A percentile compares a stretch with the other conserved stretches of the same genome.
Evolutionary conservation across 2,888 invertebrate genomes (phyloP).

Genomic region (Polylopha cassiicola): DNA sequence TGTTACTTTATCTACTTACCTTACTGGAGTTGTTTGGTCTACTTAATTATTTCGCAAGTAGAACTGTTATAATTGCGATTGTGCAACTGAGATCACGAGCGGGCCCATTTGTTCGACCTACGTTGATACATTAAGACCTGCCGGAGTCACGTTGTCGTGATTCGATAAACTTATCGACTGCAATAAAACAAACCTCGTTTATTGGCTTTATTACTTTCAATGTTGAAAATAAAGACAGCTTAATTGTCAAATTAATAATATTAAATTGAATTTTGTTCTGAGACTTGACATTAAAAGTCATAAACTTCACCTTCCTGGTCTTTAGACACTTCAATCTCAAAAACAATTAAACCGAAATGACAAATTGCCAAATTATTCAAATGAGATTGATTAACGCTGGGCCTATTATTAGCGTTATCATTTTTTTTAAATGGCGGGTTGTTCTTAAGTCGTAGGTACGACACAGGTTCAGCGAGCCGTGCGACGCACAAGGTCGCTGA

Average conservation of each 20-base stretch:
- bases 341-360: too few relatives aligned
- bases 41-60: slow-evolving; percentile 24
- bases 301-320: too few relatives aligned
- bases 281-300: too few relatives aligned
- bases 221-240: not conserved
- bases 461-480: slow-evolving; percentile 45
- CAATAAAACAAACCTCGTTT: slow-evolving; percentile 5
- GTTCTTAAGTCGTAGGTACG: slow-evolving; percentile 31
- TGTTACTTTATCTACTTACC: slow-evolving; percentile 12
- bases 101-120: slow-evolving; percentile 31
- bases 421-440: slow-evolving; percentile 2
- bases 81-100: slow-evolving; percentile 35
- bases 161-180: slow-evolving; percentile 38
- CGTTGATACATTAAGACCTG: slow-evolving; percentile 30
- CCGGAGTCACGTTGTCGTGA: slow-evolving; percentile 42
- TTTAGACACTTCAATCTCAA: too few relatives aligned
- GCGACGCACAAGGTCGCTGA: slow-evolving; percentile 45
- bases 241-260: too few relatives aligned
- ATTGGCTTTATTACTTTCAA: slow-evolving; percentile 1
- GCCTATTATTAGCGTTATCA: too few relatives aligned
- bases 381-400: too few relatives aligned
- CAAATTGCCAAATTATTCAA: too few relatives aligned
- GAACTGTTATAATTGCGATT: slow-evolving; percentile 36
- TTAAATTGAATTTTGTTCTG: too few relatives aligned
- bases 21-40: slow-evolving; percentile 11